phyloP scores from a whole-genome alignment of 2,888 invertebrate species.

The Capitulum mitella region DNA sequence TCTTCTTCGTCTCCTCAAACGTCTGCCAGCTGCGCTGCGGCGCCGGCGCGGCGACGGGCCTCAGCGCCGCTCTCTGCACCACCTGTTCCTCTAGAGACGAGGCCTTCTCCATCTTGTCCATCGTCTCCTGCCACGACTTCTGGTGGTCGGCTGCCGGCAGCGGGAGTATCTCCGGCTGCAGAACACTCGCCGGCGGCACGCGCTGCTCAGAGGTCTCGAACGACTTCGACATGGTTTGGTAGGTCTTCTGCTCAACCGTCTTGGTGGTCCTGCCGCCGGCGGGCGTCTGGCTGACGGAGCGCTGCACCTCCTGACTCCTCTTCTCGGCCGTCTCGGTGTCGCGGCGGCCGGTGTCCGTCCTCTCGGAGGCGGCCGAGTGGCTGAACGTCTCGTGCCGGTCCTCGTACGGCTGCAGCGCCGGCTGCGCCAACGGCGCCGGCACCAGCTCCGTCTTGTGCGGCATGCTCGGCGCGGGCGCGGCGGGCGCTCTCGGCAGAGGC shows the following conservation, averaged over 20 bases:
- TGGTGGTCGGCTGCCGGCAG: neutral
- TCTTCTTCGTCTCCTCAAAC: neutral
- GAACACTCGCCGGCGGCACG: neutral
- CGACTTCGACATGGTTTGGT: neutral
- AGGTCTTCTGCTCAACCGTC: neutral
- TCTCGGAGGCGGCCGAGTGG: neutral
- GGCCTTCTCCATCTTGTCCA: neutral
- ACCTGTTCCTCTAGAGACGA: neutral
- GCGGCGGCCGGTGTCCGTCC: neutral
- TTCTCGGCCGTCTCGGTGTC: neutral
- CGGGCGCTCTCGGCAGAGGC: neutral
- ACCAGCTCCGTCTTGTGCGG: neutral
- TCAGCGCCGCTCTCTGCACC: no score
- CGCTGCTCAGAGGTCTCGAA: neutral
- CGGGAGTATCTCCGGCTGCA: neutral
- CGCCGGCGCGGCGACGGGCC: neutral
- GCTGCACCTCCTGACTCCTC: neutral
- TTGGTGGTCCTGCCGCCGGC: neutral
- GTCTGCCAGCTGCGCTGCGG: neutral
- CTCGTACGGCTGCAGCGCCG: neutral
- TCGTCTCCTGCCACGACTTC: neutral
- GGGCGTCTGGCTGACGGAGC: neutral
- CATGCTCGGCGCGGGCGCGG: neutral
- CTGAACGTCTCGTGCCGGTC: conserved; percentile 6
- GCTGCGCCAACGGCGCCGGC: neutral